Evolutionary conservation across 2,888 invertebrate species (phyloP).

Genomic region (Rhodophaea formosa): DNA sequence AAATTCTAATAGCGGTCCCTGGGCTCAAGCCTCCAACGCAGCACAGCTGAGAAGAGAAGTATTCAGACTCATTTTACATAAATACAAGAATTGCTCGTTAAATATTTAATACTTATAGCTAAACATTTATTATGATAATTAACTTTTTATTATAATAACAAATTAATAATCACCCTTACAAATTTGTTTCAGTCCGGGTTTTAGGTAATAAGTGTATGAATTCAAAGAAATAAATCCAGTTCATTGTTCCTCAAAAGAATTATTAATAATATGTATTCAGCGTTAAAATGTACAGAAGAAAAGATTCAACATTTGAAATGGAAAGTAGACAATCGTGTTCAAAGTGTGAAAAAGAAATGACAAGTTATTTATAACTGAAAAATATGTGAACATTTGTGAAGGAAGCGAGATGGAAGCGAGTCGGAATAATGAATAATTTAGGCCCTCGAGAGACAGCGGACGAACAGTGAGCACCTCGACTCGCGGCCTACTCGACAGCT

Average conservation of each 20-base stretch:
- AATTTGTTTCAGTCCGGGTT: too few relatives aligned
- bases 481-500: constrained; percentile 21
- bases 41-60: too few relatives aligned
- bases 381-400: constrained; percentile 28
- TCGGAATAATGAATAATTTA: constrained; percentile 44
- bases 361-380: constrained; percentile 26
- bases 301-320: constrained; percentile 14
- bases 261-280: not conserved
- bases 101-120: too few relatives aligned
- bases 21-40: too few relatives aligned
- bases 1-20: too few relatives aligned
- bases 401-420: constrained; percentile 31
- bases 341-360: constrained; percentile 21
- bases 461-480: constrained; percentile 31
- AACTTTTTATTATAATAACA: too few relatives aligned
- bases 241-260: not conserved
- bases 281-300: constrained; percentile 1
- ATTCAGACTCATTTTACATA: too few relatives aligned
- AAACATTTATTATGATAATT: too few relatives aligned
- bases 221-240: not conserved
- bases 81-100: too few relatives aligned
- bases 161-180: too few relatives aligned
- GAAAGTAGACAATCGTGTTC: constrained; percentile 15
- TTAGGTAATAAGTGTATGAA: too few relatives aligned
- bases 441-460: constrained; percentile 33